A percentile compares a stretch with the other conserved stretches of the same genome.
These are phyloP conservation scores for Zootermopsis nevadensis DNA, from an alignment of 2,888 invertebrate genomes.

Conservation along the genomic window DNA sequence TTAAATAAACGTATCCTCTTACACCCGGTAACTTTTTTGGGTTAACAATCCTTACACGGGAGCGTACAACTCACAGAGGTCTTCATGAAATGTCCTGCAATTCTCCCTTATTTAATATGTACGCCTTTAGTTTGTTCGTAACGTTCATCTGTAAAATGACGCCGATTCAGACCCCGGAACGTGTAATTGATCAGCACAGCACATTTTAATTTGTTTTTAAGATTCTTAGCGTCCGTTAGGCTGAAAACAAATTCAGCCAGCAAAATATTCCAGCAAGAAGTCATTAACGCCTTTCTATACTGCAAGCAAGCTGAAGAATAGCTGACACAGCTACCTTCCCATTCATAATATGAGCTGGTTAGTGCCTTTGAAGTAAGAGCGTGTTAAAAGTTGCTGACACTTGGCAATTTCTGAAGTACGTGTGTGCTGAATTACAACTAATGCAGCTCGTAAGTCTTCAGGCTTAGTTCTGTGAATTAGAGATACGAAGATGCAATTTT, in stretches of 20 bases:
- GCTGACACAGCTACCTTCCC: background rate
- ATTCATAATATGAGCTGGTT: background rate
- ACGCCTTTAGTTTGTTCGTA: too few relatives aligned
- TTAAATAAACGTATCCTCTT: too few relatives aligned
- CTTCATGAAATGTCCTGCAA: too few relatives aligned
- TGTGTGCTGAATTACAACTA: background rate
- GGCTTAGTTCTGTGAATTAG: background rate
- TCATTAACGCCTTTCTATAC: background rate
- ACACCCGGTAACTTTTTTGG: too few relatives aligned
- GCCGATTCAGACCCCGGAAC: too few relatives aligned
- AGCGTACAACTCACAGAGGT: too few relatives aligned
- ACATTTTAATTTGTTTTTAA: too few relatives aligned
- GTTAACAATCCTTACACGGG: too few relatives aligned
- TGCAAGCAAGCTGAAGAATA: background rate
- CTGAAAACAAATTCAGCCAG: background rate
- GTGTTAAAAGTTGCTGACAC: background rate
- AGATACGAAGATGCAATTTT: constrained; percentile 11
- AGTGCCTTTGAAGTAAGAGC: background rate
- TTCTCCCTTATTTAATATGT: too few relatives aligned
- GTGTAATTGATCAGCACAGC: too few relatives aligned
- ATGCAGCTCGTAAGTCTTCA: background rate
- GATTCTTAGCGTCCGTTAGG: too few relatives aligned
- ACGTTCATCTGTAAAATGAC: too few relatives aligned
- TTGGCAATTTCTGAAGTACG: background rate
- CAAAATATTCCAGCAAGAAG: background rate